Conservation (phyloP, 2,113 vertebrate species). For the Tragelaphus scriptus region DNA sequence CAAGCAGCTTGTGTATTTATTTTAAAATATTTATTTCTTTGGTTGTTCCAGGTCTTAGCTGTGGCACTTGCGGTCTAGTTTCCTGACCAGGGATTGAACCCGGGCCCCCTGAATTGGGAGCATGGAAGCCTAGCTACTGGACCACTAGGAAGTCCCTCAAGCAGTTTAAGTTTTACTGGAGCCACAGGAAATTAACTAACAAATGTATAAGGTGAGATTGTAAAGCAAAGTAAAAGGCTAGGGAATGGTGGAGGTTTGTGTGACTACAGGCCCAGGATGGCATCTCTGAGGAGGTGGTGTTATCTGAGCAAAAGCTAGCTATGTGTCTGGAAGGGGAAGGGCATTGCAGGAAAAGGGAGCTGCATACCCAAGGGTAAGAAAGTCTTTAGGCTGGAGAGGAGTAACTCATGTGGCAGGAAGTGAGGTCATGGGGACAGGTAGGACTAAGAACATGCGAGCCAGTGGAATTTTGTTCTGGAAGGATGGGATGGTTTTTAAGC, state of each 20-base stretch:
- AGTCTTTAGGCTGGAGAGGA: background rate
- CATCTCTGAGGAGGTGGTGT: background rate
- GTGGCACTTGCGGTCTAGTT: background rate
- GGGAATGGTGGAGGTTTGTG: background rate
- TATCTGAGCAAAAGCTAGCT: background rate
- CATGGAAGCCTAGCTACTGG: background rate
- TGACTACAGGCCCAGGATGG: background rate
- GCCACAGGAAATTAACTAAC: background rate
- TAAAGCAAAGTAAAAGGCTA: background rate
- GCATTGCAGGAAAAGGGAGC: background rate
- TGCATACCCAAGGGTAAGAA: background rate
- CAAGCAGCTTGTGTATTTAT: background rate
- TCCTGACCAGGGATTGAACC: background rate
- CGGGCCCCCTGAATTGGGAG: background rate
- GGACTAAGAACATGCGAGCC: background rate
- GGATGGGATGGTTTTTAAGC: background rate
- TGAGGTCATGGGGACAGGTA: background rate
- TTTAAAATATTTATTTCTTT: background rate
- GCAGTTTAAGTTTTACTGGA: background rate
- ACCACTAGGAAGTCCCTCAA: background rate
- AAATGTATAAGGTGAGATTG: background rate
- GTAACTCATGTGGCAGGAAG: background rate
- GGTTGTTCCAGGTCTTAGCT: background rate
- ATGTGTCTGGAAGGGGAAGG: background rate
- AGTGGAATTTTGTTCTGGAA: background rate